These are phyloP conservation scores for Eupristina koningsbergeri DNA, from an alignment of 1,140 invertebrate species.

Conservation along the genomic window DNA sequence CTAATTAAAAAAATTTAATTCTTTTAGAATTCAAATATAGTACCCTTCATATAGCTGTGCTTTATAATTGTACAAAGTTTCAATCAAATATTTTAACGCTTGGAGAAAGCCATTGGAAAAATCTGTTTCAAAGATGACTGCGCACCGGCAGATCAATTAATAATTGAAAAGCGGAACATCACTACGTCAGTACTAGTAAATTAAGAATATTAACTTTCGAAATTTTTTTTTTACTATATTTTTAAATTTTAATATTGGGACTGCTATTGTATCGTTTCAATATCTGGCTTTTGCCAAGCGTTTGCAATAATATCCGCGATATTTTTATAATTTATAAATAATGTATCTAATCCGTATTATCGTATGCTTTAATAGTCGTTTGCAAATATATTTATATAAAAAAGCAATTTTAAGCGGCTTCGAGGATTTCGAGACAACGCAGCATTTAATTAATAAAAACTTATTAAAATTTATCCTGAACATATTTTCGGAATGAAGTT, in stretches of 20 bases:
- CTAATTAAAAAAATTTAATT: slow-evolving; percentile 11
- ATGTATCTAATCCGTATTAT: too few relatives aligned
- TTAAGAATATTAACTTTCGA: slow-evolving; percentile 11
- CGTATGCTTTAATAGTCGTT: too few relatives aligned
- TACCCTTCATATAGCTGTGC: not conserved
- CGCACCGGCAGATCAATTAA: not conserved
- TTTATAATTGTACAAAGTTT: not conserved
- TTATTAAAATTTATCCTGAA: too few relatives aligned
- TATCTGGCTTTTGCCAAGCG: not conserved
- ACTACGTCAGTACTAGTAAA: not conserved
- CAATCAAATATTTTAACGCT: slow-evolving; percentile 3
- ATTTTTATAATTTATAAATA: too few relatives aligned
- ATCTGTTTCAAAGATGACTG: not conserved
- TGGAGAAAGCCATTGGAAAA: not conserved
- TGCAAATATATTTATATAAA: too few relatives aligned
- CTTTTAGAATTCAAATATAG: not conserved
- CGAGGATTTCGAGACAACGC: too few relatives aligned
- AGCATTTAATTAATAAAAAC: too few relatives aligned
- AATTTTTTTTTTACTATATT: not conserved
- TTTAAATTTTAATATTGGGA: not conserved
- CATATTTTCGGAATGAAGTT: too few relatives aligned
- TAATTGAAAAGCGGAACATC: not conserved
- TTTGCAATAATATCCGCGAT: too few relatives aligned
- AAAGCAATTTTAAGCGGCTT: too few relatives aligned
- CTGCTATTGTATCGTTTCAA: not conserved